Base-by-base conservation (phyloP, 2,888 invertebrate genomes). In the Hanleya hanleyi region DNA sequence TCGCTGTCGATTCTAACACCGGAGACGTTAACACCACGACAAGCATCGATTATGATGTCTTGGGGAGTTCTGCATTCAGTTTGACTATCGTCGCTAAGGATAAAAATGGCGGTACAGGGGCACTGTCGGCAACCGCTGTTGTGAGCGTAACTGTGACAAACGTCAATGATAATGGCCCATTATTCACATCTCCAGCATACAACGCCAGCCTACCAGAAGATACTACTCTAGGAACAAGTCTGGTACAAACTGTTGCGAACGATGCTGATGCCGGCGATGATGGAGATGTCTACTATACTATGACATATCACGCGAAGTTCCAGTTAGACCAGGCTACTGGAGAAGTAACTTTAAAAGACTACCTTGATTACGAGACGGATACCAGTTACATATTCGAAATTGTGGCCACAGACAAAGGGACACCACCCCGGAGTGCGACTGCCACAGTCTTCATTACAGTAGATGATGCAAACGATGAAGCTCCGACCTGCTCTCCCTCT, bases 161-260 rank as follows among this genome's bases (percentile, higher is more conserved):
- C 70, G 77, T 83, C 50, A 86, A 86, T 50, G 86, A 86, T 74
- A 84, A 84, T 41, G 70, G 81, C 47, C 86, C 86, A n/a, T 77
- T 79, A 4, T 69, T 50, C 32, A 32, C 73, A 4, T 15, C 61
- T 65, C 6, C 74, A 79, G 79, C 62, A n/a, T 83, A 81, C 57
- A 33, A 70, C 15, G 76, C 77, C 0, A 73, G 65, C 15, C 68
- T 74, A 50, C 57, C 72, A 26, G 85, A 85, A 67, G 49, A 33
- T 29, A 70, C 66, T 1, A 61, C 77, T n/a, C 73, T 79, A 79
- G 83, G 83, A 7, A 67, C 75, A 1, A 69, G 75, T 0, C 41
- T 85, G 18, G 73, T 78, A 36, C 73, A 77, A 37, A 70, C 82
- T 1, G 61, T 68, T 7, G 85, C 82, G 0, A 77, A 78, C 0